Percentiles rank a stretch among this genome's conserved stretches.
phyloP scores from a whole-genome alignment of 2,113 vertebrate species.

The Neoarius graeffei region DNA sequence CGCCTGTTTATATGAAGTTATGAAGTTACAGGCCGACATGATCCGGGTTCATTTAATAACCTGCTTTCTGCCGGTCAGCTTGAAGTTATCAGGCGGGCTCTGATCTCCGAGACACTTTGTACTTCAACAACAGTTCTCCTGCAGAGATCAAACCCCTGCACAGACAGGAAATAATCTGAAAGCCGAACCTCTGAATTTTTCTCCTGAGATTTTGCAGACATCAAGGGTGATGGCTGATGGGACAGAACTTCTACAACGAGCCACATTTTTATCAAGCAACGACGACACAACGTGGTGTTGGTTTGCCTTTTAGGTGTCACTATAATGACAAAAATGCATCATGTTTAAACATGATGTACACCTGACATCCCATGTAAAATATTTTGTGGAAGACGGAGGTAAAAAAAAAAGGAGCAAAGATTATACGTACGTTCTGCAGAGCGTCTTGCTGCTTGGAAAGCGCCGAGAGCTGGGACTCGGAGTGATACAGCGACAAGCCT shows the following conservation, averaged over 20 bases:
- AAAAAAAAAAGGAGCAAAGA: neutral
- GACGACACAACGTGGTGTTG: neutral
- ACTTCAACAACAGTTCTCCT: constrained; percentile 11
- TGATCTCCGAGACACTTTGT: constrained; percentile 9
- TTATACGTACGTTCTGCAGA: constrained; percentile 78
- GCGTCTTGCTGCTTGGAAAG: constrained; percentile 78
- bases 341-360: neutral
- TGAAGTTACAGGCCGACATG: neutral
- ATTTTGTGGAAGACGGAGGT: neutral
- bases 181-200: neutral
- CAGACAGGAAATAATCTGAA: constrained; percentile 11
- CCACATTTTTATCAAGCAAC: neutral
- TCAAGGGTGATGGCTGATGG: neutral
- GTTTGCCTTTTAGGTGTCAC: neutral
- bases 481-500: constrained; percentile 82
- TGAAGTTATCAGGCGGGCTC: neutral
- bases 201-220: neutral
- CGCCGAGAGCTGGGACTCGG: constrained; percentile 81
- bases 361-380: neutral
- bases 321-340: neutral
- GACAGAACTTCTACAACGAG: neutral
- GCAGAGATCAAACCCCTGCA: constrained; percentile 29
- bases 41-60: neutral
- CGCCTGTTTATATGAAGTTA: neutral
- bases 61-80: constrained; percentile 17